Conservation (phyloP, 2,113 vertebrate species). For the Scophthalmus maximus region DNA sequence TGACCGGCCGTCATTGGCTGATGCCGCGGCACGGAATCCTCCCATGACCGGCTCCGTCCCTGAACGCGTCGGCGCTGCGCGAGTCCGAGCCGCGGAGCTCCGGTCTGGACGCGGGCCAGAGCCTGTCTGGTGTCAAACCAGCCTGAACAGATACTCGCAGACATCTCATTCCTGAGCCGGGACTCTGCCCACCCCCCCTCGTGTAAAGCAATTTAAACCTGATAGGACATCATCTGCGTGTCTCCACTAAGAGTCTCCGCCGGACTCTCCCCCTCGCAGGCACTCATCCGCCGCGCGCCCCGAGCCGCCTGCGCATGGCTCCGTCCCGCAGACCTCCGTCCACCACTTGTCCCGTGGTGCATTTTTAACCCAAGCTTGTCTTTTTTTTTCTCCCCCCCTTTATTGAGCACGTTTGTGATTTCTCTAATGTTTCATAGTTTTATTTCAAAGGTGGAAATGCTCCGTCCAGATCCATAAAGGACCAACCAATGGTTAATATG, state of each 20-base stretch:
- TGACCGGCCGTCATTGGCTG: slow-evolving; percentile 7
- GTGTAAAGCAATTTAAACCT: slow-evolving; percentile 77
- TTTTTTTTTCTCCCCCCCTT: not conserved
- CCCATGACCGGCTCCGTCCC: slow-evolving; percentile 10
- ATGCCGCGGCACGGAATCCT: not conserved
- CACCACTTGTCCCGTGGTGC: not conserved
- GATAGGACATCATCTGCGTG: slow-evolving; percentile 73
- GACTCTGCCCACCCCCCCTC: slow-evolving; percentile 78
- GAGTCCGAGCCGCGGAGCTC: slow-evolving; percentile 33
- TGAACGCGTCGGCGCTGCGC: slow-evolving; percentile 29
- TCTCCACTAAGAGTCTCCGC: slow-evolving; percentile 53
- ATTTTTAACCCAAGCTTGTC: not conserved
- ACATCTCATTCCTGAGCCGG: slow-evolving; percentile 81
- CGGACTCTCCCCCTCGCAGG: slow-evolving; percentile 29
- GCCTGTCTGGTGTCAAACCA: slow-evolving; percentile 80
- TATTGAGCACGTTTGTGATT: not conserved
- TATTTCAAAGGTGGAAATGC: slow-evolving; percentile 58
- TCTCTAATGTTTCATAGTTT: slow-evolving; percentile 9
- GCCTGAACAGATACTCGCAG: slow-evolving; percentile 83
- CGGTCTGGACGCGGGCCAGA: slow-evolving; percentile 77
- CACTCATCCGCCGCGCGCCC: not conserved
- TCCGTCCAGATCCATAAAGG: slow-evolving; percentile 68
- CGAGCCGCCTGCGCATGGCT: no score
- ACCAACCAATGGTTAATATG: slow-evolving; percentile 86
- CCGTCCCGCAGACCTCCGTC: slow-evolving; percentile 38